A percentile compares a stretch with the other conserved stretches of the same genome.
Conservation (phyloP, 2,113 vertebrate genomes). For the Nipponia nippon region DNA sequence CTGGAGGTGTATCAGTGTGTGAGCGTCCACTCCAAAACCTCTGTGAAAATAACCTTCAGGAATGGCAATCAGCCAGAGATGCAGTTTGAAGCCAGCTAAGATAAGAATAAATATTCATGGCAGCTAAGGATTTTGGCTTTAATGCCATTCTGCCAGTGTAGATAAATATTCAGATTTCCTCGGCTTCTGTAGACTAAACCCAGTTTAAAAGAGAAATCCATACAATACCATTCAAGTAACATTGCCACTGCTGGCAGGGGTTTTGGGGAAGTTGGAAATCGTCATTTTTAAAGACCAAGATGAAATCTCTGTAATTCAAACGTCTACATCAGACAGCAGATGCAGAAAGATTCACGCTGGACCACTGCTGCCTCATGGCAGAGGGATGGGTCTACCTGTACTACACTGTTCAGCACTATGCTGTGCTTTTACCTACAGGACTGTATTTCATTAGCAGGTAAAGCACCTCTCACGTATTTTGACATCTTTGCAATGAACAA, state of each 20-base stretch:
- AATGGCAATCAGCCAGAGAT: neutral
- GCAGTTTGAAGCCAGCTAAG: neutral
- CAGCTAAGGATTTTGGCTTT: constrained; percentile 9
- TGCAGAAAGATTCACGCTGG: neutral
- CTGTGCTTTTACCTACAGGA: neutral
- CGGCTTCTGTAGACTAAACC: neutral
- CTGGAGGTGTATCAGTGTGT: neutral
- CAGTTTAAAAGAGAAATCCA: constrained; percentile 1
- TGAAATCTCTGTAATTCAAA: neutral
- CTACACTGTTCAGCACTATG: too few species aligned
- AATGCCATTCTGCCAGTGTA: neutral
- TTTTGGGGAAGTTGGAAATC: neutral
- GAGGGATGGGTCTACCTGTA: neutral
- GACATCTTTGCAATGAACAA: neutral
- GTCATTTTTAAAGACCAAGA: neutral
- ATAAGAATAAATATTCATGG: constrained; percentile 9
- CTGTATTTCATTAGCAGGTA: neutral
- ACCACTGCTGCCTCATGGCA: neutral
- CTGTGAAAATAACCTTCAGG: constrained; percentile 22
- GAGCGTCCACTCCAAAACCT: neutral
- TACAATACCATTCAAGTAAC: neutral
- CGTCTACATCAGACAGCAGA: neutral
- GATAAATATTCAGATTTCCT: constrained; percentile 22
- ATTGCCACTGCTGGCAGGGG: neutral
- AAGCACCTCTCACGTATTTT: neutral